phyloP scores from a whole-genome alignment of 2,888 invertebrate species.

The Diaperis boleti region DNA sequence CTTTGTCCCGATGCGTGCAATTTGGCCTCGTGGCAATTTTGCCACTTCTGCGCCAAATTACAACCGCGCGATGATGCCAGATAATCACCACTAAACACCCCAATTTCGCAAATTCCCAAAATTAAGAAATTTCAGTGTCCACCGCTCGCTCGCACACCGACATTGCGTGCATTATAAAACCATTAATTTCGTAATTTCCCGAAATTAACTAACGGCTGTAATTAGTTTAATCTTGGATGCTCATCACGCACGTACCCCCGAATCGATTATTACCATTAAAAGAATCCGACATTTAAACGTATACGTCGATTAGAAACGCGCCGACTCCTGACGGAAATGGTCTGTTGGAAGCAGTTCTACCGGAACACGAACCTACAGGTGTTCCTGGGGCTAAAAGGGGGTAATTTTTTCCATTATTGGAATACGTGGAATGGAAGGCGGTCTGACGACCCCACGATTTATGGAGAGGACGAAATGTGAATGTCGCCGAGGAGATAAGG shows the following conservation, averaged over 20 bases:
- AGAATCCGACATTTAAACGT: slow-evolving; percentile 20
- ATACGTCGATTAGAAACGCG: slow-evolving; percentile 7
- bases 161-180: slow-evolving; percentile 15
- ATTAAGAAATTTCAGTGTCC: slow-evolving; percentile 19
- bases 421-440: slow-evolving; percentile 5
- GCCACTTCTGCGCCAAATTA: not conserved
- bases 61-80: slow-evolving; percentile 5
- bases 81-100: slow-evolving; percentile 6
- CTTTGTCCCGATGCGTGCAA: too few species aligned
- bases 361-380: slow-evolving; percentile 35
- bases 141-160: not conserved
- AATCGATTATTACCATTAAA: slow-evolving; percentile 36
- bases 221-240: slow-evolving; percentile 33
- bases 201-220: slow-evolving; percentile 40
- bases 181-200: slow-evolving; percentile 42
- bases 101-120: slow-evolving; percentile 10
- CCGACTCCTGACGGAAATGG: slow-evolving; percentile 26
- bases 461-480: slow-evolving; percentile 7
- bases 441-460: slow-evolving; percentile 9
- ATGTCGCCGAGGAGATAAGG: slow-evolving; percentile 22
- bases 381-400: slow-evolving; percentile 14
- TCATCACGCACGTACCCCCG: slow-evolving; percentile 27
- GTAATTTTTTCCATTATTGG: not conserved
- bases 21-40: slow-evolving; percentile 4
- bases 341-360: slow-evolving; percentile 22